A percentile compares a stretch with the other conserved stretches of the same genome.
Evolutionary conservation across 2,797 vertebrate species (phyloP).

Genomic region (Setipinna tenuifilis): DNA sequence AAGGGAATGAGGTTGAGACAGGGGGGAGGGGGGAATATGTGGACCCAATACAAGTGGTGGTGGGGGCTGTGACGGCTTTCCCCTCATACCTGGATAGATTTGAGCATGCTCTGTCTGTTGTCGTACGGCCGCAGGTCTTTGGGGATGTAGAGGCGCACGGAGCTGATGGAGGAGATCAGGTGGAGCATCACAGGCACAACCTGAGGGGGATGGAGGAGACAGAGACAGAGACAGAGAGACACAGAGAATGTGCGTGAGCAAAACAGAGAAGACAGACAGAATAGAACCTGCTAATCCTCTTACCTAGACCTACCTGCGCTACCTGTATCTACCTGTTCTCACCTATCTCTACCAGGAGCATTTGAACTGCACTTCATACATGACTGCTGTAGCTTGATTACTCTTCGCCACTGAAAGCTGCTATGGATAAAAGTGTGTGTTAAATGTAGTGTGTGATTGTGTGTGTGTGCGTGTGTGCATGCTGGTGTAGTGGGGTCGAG

Average conservation of each 20-base stretch:
- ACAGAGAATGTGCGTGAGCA: not conserved
- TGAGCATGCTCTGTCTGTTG: slow-evolving; percentile 93
- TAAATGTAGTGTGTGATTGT: no score
- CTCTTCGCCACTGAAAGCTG: no score
- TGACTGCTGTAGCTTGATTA: no score
- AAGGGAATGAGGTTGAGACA: not conserved
- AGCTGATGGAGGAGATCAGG: slow-evolving; percentile 91
- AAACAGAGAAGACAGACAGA: not conserved
- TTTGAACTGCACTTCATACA: no score
- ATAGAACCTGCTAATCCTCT: no score
- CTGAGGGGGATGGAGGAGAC: slow-evolving; percentile 63
- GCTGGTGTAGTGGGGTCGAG: no score
- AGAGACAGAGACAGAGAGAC: not conserved
- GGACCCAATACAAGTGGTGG: not conserved
- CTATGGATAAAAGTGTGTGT: no score
- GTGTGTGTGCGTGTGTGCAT: no score
- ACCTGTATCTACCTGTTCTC: no score
- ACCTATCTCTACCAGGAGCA: no score
- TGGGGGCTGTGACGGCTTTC: not conserved
- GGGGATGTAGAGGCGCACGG: slow-evolving; percentile 93
- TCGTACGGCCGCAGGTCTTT: slow-evolving; percentile 92
- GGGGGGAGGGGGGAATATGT: not conserved
- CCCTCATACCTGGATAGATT: slow-evolving; percentile 88
- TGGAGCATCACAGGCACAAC: slow-evolving; percentile 95
- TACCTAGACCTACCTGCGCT: no score